Conservation (phyloP, 2,113 vertebrate species). For the Carassius auratus region DNA sequence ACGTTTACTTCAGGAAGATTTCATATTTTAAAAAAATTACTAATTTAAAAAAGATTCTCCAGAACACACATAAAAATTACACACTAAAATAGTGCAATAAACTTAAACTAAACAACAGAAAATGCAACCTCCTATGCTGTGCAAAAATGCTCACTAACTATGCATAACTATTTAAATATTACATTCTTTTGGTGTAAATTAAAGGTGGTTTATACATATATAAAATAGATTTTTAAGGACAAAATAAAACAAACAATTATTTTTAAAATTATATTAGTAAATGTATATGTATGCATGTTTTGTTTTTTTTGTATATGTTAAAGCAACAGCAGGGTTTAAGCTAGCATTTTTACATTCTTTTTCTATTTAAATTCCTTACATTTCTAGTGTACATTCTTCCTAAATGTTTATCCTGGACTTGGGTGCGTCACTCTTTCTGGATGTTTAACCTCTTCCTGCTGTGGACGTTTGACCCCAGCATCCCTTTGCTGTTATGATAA, state of each 20-base stretch:
- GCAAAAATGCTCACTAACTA: neutral
- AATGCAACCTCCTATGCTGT: neutral
- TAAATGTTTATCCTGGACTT: conserved; percentile 15
- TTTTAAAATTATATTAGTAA: too few relatives aligned
- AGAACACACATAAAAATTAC: neutral
- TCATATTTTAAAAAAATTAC: neutral
- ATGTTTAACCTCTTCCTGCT: neutral
- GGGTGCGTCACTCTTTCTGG: conserved; percentile 7
- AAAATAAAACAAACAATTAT: too few relatives aligned
- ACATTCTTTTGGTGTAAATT: neutral
- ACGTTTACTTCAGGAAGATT: neutral
- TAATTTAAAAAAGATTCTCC: neutral
- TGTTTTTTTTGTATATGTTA: too few relatives aligned
- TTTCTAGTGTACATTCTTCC: neutral
- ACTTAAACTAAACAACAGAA: neutral
- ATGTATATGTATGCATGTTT: too few relatives aligned
- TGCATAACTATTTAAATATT: neutral
- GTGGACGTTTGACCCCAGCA: conserved; percentile 8
- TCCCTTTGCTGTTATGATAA: conserved; percentile 31
- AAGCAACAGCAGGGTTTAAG: neutral
- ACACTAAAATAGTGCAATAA: neutral
- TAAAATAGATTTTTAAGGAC: too few relatives aligned
- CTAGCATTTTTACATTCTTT: neutral
- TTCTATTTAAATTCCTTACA: neutral
- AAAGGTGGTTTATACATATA: too few relatives aligned